Evolutionary conservation across 2,888 invertebrate species (phyloP), one percentile per base, ranked within the genome.

Genomic region (Alviniconcha strummeri): DNA sequence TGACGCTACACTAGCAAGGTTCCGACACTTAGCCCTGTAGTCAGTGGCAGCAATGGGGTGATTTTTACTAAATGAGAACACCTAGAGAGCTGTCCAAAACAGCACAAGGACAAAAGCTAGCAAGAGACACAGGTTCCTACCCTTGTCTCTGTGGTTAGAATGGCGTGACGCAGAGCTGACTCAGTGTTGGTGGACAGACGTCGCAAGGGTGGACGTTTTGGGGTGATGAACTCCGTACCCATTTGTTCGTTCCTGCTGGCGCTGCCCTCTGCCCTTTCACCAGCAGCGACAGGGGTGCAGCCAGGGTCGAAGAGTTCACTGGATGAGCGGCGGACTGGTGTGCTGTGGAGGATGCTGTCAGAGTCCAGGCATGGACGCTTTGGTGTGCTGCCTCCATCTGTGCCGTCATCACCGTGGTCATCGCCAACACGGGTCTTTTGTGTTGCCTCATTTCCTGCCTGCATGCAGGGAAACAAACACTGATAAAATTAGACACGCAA

Each of bases 71-170:
- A 36, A 36, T 36, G 36, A 36, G 36, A 36, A 3, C 36, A 36
- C 36, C 36, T 36, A 36, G 36, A 36, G 36, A 36, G 36, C 36
- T 36, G 36, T 36, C 36, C 3, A 36, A 36, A 36, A 36, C 36
- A 1, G 36, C 36, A 36, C 36, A 36, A 3, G 36, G 36, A 36
- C 3, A 3, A 36, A 36, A 36, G 36, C 36, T 36, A 36, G 36
- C 36, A 36, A 36, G 36, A 36, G 36, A 36, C 36, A 36, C 36
- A 36, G 36, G 36, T 36, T 36, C 82, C 57, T 84, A 90, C 91
- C 89, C 88, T 90, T 57, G 88, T 84, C 75, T 90, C 89, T 54
- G 88, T 87, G 36, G 87, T 86, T 76, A 89, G 85, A n/a, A 90
- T 84, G 17, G 88, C 85, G 81, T 85, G 87, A 52, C 88, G 85